A percentile compares a stretch with the other conserved stretches of the same genome.
These are phyloP conservation scores for Aphis craccivora DNA, from an alignment of 1,140 invertebrate species.

Conservation along the genomic window DNA sequence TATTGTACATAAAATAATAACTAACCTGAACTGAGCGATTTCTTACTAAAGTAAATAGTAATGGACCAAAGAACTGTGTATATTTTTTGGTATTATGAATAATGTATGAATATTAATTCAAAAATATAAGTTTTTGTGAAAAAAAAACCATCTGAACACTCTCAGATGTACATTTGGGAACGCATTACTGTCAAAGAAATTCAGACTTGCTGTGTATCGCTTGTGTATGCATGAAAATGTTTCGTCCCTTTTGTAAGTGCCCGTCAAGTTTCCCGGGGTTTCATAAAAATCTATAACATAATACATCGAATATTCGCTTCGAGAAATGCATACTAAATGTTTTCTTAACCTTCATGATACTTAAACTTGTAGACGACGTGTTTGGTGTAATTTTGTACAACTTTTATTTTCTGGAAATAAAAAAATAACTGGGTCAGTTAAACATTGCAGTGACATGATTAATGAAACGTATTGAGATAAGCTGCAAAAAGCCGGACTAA, in stretches of 20 bases:
- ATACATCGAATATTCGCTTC: background rate
- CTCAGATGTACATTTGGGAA: constrained; percentile 35
- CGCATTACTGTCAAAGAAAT: constrained; percentile 42
- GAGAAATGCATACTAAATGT: constrained; percentile 8
- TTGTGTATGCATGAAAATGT: constrained; percentile 20
- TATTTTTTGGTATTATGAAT: background rate
- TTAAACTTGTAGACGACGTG: background rate
- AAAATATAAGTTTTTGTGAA: constrained; percentile 19
- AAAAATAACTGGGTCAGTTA: constrained; percentile 34
- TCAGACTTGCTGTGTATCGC: constrained; percentile 19
- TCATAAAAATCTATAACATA: background rate
- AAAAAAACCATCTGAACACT: constrained; percentile 30
- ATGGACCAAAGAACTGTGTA: background rate
- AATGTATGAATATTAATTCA: constrained; percentile 36
- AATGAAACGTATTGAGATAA: constrained; percentile 55
- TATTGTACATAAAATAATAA: background rate
- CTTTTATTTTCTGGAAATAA: background rate
- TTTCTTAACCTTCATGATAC: constrained; percentile 4
- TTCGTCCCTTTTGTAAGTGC: constrained; percentile 25
- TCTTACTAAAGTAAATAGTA: background rate
- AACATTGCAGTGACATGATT: constrained; percentile 51
- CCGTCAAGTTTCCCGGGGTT: constrained; percentile 20
- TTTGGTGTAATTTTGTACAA: constrained; percentile 32
- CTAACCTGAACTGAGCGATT: background rate
- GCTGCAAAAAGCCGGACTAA: constrained; percentile 48